These are phyloP conservation scores for Cuculus canorus DNA, from an alignment of 2,797 vertebrate species.

Conservation along the genomic window DNA sequence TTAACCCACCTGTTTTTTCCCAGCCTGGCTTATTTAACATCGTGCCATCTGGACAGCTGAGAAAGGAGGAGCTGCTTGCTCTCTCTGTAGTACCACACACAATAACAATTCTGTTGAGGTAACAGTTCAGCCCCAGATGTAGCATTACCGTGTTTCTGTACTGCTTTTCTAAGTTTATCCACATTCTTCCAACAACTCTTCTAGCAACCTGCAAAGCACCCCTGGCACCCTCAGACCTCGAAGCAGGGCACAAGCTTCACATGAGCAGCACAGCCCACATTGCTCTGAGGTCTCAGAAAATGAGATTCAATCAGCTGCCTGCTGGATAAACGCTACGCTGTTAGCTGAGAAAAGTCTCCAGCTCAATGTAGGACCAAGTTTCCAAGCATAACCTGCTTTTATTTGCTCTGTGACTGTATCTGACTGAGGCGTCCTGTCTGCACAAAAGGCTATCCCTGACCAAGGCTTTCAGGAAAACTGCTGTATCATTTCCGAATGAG, in stretches of 20 bases:
- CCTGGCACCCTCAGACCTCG: background rate
- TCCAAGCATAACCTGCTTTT: slow-evolving; percentile 2
- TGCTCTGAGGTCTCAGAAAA: background rate
- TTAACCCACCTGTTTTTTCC: background rate
- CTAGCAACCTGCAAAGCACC: background rate
- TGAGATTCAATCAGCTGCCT: background rate
- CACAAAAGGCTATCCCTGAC: background rate
- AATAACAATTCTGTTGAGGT: background rate
- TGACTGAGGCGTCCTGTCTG: background rate
- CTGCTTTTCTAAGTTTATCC: slow-evolving; percentile 16
- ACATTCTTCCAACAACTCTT: background rate
- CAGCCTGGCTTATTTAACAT: background rate
- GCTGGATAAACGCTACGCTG: background rate
- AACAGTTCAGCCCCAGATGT: background rate
- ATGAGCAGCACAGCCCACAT: background rate
- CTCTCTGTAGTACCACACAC: background rate
- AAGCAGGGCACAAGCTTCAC: background rate
- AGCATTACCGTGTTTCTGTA: background rate
- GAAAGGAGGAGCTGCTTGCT: background rate
- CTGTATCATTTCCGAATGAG: slow-evolving; percentile 12
- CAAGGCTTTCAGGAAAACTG: slow-evolving; percentile 30
- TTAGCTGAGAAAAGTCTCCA: background rate
- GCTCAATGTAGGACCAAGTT: background rate
- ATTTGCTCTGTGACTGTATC: slow-evolving; percentile 25
- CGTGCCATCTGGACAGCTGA: background rate